phyloP scores from a whole-genome alignment of 2,113 vertebrate species.

The Sander vitreus region DNA sequence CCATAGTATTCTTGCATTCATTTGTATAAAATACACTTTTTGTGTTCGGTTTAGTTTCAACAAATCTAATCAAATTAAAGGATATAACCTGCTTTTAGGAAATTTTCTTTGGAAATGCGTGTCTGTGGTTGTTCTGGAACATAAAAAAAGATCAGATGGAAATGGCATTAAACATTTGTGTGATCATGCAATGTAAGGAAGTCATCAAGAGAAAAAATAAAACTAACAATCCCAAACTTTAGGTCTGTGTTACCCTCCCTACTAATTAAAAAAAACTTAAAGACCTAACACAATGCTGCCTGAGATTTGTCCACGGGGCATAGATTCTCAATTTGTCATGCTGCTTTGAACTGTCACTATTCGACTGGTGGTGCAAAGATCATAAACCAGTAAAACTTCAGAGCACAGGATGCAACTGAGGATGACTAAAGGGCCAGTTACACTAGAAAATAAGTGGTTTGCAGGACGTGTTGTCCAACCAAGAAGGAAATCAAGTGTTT shows the following conservation, averaged over 20 bases:
- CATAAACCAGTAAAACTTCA: conserved; percentile 84
- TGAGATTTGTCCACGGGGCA: conserved; percentile 70
- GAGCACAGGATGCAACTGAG: conserved; percentile 79
- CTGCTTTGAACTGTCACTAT: conserved; percentile 83
- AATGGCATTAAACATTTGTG: neutral
- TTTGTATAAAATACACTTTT: neutral
- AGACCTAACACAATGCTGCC: conserved; percentile 46
- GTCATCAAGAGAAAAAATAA: conserved; percentile 35
- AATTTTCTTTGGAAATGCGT: conserved; percentile 14
- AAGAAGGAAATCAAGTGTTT: neutral
- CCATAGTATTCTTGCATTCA: neutral
- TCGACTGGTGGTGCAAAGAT: conserved; percentile 76
- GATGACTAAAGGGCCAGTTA: conserved; percentile 60
- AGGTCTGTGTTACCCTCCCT: conserved; percentile 46
- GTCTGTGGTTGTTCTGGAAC: conserved; percentile 2
- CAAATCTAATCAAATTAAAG: conserved; percentile 19
- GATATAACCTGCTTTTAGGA: conserved; percentile 29
- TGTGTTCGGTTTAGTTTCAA: conserved; percentile 10
- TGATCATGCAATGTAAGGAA: conserved; percentile 7
- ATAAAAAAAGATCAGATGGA: neutral
- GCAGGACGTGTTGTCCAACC: neutral
- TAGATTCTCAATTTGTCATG: conserved; percentile 78
- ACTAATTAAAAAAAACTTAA: conserved; percentile 69
- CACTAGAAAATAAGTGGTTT: neutral
- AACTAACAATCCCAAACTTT: conserved; percentile 40